These are phyloP conservation scores for Ophion slaviceki DNA, from an alignment of 2,888 invertebrate genomes.

Conservation along the genomic window DNA sequence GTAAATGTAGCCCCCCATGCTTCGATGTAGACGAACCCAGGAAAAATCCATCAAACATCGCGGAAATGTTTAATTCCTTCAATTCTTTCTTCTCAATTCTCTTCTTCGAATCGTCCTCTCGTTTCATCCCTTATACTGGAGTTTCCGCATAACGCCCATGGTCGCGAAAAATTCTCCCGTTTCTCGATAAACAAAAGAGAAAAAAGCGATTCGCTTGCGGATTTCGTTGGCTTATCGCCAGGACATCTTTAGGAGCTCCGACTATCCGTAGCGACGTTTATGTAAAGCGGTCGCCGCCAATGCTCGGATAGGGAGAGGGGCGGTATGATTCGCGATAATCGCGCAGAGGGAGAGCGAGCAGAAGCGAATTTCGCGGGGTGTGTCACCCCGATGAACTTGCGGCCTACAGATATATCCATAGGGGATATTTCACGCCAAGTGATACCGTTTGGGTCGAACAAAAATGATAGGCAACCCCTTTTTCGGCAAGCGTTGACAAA, in stretches of 20 bases:
- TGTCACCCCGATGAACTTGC: conserved; percentile 23
- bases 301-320: conserved; percentile 15
- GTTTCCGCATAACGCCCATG: conserved; percentile 6
- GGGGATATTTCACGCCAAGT: conserved; percentile 16
- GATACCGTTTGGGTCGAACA: not conserved
- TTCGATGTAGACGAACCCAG: not conserved
- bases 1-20: no score
- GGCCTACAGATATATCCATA: conserved; percentile 4
- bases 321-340: conserved; percentile 74
- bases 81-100: no score
- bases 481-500: not conserved
- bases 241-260: conserved; percentile 78
- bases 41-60: not conserved
- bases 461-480: not conserved
- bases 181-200: conserved; percentile 42
- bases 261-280: conserved; percentile 79
- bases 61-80: not conserved
- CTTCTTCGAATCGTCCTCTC: not conserved
- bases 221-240: conserved; percentile 73
- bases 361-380: conserved; percentile 37
- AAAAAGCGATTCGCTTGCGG: conserved; percentile 37
- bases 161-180: conserved; percentile 32
- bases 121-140: conserved; percentile 9
- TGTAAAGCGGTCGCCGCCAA: conserved; percentile 74
- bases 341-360: conserved; percentile 49